Evolutionary conservation across 2,113 vertebrate species (phyloP), one percentile per base, ranked within the genome.

Genomic region (Conger conger): DNA sequence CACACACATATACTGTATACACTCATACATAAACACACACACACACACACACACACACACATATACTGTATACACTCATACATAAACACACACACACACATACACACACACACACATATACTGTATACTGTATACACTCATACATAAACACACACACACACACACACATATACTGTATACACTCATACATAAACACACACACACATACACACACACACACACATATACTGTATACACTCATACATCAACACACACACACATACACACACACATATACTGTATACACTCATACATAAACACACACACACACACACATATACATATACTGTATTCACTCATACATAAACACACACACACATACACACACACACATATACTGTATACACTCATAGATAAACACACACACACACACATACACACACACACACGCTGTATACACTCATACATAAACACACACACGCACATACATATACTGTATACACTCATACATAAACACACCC

Each of bases 371-470:
- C 45, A 42, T 36, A 38, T 27, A 42, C n/a, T n/a, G n/a, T n/a
- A n/a, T n/a, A n/a, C n/a, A n/a, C n/a, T n/a, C 63, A 76, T 38
- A 68, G 23, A 68, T 36, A 37, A 35, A 63, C 17, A 83, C 79
- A 82, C 18, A 57, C 33, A 57, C n/a, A n/a, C n/a, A n/a, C n/a
- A n/a, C n/a, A n/a, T n/a, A n/a, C n/a, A n/a, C n/a, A 50, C 60
- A 54, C 50, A 86, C 35, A 85, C 45, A 20, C n/a, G n/a, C n/a
- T n/a, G 45, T 76, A 79, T 83, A 89, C 81, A 82, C n/a, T n/a
- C n/a, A 42, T 9, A 57, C 76, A 38, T 18, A n/a, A n/a, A n/a
- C n/a, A 37, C 54, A 68, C 81, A 76, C 20, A 80, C 73, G 79
- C 23, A 73, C 40, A 57, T n/a, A 57, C 20, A 84, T 33, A 76